A percentile compares a stretch with the other conserved stretches of the same genome.
These are phyloP conservation scores for Colistium nudipinnis DNA, from an alignment of 2,113 vertebrate genomes.

Conservation along the genomic window DNA sequence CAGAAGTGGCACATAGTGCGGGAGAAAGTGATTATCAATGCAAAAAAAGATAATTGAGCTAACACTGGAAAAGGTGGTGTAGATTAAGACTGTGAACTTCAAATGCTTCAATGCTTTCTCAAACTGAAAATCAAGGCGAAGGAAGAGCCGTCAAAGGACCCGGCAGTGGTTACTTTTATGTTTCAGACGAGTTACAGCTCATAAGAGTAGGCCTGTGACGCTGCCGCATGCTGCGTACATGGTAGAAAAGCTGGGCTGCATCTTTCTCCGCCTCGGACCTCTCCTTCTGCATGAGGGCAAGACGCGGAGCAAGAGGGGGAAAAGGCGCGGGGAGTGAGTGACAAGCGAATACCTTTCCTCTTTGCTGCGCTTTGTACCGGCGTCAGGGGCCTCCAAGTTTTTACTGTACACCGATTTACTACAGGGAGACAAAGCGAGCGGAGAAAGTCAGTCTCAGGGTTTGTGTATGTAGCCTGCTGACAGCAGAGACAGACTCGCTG, in stretches of 20 bases:
- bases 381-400: conserved; percentile 98
- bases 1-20: conserved; percentile 66
- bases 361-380: conserved; percentile 95
- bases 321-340: conserved; percentile 65
- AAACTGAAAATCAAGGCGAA: conserved; percentile 38
- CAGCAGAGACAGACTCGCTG: conserved; percentile 35
- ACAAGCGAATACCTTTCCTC: conserved; percentile 93
- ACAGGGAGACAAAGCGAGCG: conserved; percentile 92
- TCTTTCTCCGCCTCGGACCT: conserved; percentile 78
- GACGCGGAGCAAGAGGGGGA: conserved; percentile 21
- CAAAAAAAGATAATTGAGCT: conserved; percentile 56
- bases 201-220: conserved; percentile 11
- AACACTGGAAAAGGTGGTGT: conserved; percentile 27
- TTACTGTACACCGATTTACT: conserved; percentile 99
- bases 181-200: background rate
- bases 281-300: conserved; percentile 13
- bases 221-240: conserved; percentile 9
- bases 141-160: conserved; percentile 16
- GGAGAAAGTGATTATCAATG: conserved; percentile 60
- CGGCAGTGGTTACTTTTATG: background rate
- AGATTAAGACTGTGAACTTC: conserved; percentile 42
- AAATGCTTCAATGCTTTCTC: conserved; percentile 27
- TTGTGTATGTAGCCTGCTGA: conserved; percentile 30
- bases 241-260: conserved; percentile 80
- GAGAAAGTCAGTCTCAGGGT: conserved; percentile 72